These are phyloP conservation scores for Lasioglossum figueresi DNA, from an alignment of 2,888 invertebrate species.

Conservation along the genomic window DNA sequence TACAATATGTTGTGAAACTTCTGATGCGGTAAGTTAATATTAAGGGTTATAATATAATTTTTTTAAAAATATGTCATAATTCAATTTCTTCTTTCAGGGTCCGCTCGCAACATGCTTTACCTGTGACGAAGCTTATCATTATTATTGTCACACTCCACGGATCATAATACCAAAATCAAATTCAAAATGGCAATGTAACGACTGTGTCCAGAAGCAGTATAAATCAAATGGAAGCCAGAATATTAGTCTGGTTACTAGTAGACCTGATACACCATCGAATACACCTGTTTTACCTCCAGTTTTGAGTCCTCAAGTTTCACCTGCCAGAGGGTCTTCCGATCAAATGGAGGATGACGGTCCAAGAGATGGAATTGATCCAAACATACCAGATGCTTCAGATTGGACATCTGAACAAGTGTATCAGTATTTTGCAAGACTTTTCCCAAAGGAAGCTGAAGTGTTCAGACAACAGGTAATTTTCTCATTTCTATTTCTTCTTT, in stretches of 20 bases:
- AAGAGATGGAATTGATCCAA: slow-evolving; percentile 85
- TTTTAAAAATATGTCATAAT: not conserved
- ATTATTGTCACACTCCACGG: slow-evolving; percentile 91
- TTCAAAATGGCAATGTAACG: slow-evolving; percentile 90
- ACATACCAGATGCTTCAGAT: slow-evolving; percentile 91
- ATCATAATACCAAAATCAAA: slow-evolving; percentile 85
- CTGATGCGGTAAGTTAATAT: slow-evolving; percentile 87
- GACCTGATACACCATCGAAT: slow-evolving; percentile 78
- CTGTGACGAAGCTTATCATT: slow-evolving; percentile 94
- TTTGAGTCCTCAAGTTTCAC: slow-evolving; percentile 81
- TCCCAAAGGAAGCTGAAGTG: slow-evolving; percentile 91
- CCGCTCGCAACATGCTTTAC: slow-evolving; percentile 91
- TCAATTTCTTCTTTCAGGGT: slow-evolving; percentile 84
- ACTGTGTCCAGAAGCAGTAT: slow-evolving; percentile 84
- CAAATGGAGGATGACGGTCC: slow-evolving; percentile 78
- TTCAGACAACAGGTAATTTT: slow-evolving; percentile 91
- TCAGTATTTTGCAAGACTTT: slow-evolving; percentile 91
- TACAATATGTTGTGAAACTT: slow-evolving; percentile 91
- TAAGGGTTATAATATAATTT: not conserved
- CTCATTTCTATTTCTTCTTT: not conserved
- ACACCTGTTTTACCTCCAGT: slow-evolving; percentile 77
- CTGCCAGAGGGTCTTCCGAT: slow-evolving; percentile 77
- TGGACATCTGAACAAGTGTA: slow-evolving; percentile 95
- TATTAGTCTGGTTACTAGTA: slow-evolving; percentile 61
- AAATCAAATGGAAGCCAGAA: slow-evolving; percentile 68